phyloP scores from a whole-genome alignment of 2,888 invertebrate genomes.

The Trisateles emortualis region DNA sequence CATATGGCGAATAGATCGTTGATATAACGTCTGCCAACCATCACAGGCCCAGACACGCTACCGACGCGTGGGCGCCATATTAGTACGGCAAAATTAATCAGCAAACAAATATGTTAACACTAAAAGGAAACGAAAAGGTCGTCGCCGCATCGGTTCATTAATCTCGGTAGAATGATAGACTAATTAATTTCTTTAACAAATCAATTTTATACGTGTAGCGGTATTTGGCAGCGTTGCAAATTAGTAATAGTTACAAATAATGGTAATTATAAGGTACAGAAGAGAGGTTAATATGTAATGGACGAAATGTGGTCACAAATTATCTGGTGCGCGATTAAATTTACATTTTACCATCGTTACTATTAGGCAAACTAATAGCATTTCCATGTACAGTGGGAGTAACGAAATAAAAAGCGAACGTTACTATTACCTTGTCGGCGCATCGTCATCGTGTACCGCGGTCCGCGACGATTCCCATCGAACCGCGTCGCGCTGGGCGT shows the following conservation, averaged over 20 bases:
- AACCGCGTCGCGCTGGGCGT: conserved; percentile 23
- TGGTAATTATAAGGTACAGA: background rate
- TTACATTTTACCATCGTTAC: conserved; percentile 15
- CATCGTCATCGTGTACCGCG: conserved; percentile 14
- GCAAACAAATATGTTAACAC: conserved; percentile 15
- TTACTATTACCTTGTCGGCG: conserved; percentile 16
- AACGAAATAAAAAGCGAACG: conserved; percentile 20
- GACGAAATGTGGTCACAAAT: conserved; percentile 10
- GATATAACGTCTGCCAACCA: conserved; percentile 46
- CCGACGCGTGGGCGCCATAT: conserved; percentile 26
- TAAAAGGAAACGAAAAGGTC: conserved; percentile 9
- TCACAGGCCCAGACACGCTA: conserved; percentile 23
- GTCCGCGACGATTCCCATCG: conserved; percentile 21
- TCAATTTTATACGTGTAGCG: conserved; percentile 12
- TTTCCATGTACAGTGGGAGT: conserved; percentile 19
- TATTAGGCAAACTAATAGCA: conserved; percentile 17
- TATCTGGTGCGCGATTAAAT: conserved; percentile 11
- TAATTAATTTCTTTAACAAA: conserved; percentile 24
- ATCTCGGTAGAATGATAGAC: conserved; percentile 11
- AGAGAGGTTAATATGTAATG: background rate
- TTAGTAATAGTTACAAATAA: conserved; percentile 8
- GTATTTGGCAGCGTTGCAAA: conserved; percentile 11
- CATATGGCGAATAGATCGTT: conserved; percentile 57
- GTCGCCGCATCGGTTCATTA: conserved; percentile 27
- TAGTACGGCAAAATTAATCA: conserved; percentile 13